These are phyloP conservation scores for Apocheima hispidaria DNA, from an alignment of 2,888 invertebrate genomes.

Conservation along the genomic window DNA sequence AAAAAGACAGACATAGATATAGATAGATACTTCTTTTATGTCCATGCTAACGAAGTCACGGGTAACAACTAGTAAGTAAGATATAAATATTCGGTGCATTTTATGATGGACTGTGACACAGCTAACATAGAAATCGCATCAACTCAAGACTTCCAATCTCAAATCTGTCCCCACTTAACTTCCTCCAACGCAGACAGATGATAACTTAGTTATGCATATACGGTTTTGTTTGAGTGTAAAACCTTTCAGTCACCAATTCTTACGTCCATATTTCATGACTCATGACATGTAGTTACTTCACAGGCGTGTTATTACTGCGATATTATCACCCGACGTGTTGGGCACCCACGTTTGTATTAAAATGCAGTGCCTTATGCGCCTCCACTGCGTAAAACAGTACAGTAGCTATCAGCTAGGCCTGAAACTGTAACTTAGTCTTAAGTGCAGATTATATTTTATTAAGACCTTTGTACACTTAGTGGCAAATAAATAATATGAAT, in stretches of 20 bases:
- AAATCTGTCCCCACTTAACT: slow-evolving; percentile 8
- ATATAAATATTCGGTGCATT: neutral
- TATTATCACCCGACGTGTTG: slow-evolving; percentile 55
- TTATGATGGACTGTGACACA: neutral
- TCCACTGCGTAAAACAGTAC: slow-evolving; percentile 45
- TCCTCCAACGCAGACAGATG: slow-evolving; percentile 13
- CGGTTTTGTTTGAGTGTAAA: slow-evolving; percentile 13
- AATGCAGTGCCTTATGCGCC: slow-evolving; percentile 60
- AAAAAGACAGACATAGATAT: too few species aligned
- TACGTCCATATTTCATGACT: slow-evolving; percentile 51
- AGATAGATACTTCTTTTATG: too few species aligned
- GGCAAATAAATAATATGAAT: too few species aligned
- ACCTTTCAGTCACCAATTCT: slow-evolving; percentile 32
- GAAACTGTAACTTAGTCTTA: too few species aligned
- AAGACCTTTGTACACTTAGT: too few species aligned
- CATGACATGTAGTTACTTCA: slow-evolving; percentile 60
- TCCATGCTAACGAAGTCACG: too few species aligned
- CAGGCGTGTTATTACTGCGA: slow-evolving; percentile 65
- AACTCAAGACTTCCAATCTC: slow-evolving; percentile 9
- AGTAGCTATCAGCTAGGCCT: too few species aligned
- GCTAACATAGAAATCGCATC: slow-evolving; percentile 14
- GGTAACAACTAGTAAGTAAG: neutral
- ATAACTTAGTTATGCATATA: slow-evolving; percentile 18
- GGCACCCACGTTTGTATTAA: slow-evolving; percentile 67
- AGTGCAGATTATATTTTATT: too few species aligned